These are phyloP conservation scores for Azemiops feae DNA, from an alignment of 2,113 vertebrate genomes.

Conservation along the genomic window DNA sequence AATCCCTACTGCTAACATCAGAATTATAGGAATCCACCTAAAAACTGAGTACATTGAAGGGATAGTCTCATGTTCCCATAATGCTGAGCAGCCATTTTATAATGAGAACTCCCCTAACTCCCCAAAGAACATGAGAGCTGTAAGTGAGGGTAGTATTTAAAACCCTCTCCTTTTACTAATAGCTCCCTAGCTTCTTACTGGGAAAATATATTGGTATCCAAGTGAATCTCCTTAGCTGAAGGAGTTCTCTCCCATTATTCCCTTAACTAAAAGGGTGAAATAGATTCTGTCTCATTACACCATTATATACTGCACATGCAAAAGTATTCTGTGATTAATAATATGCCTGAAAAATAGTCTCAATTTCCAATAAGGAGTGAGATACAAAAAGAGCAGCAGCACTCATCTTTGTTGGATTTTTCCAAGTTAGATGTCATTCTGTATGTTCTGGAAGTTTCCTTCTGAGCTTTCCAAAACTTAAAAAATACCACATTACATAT, in stretches of 20 bases:
- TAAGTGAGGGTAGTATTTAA: background rate
- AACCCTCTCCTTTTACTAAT: background rate
- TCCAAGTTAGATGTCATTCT: background rate
- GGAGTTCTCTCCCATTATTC: background rate
- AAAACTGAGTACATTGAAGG: background rate
- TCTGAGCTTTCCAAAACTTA: background rate
- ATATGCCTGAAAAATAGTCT: constrained; percentile 1
- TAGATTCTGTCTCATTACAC: background rate
- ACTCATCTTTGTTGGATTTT: background rate
- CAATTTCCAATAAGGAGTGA: background rate
- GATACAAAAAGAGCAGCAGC: background rate
- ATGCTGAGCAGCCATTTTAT: background rate
- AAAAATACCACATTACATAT: background rate
- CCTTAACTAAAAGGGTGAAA: background rate
- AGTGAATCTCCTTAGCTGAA: background rate
- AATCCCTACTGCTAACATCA: background rate
- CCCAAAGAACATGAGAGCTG: background rate
- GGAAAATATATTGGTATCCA: background rate
- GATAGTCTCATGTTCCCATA: background rate
- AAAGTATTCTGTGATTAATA: constrained; percentile 6
- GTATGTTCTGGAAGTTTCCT: background rate
- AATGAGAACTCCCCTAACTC: background rate
- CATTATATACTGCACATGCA: background rate
- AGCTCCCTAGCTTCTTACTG: background rate
- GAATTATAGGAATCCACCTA: background rate